Percentiles rank a stretch among this genome's conserved stretches.
Conservation (phyloP, 37 sponge, comb jelly and placozoan genomes). For the Crambe crambe region DNA sequence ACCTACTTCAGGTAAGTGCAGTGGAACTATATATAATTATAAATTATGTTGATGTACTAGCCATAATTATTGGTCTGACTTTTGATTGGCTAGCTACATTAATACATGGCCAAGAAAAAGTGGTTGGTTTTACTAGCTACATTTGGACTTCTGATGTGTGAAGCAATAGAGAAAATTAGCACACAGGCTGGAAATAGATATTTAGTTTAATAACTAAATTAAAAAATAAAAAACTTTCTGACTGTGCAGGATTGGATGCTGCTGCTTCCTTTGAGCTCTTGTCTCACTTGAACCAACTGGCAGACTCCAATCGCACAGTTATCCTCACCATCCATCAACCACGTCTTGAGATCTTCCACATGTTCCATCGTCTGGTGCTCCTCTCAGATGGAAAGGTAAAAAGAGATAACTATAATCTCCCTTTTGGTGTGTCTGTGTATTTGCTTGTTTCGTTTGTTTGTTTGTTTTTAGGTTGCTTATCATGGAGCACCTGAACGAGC, state of each 20-base stretch:
- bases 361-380: slow-evolving; percentile 65
- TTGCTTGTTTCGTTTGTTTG: not conserved
- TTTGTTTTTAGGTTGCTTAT: slow-evolving; percentile 58
- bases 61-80: not conserved
- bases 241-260: slow-evolving; percentile 86
- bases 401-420: not conserved
- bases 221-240: not conserved
- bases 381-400: slow-evolving; percentile 73
- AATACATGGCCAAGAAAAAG: no score
- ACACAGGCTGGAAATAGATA: no score
- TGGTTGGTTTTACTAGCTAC: not conserved
- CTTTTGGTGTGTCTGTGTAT: not conserved
- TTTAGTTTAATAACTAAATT: no score
- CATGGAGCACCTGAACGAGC: slow-evolving; percentile 65
- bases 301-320: slow-evolving; percentile 65
- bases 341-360: slow-evolving; percentile 76
- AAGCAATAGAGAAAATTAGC: no score
- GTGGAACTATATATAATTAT: no score
- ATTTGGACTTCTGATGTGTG: not conserved
- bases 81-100: not conserved
- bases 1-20: slow-evolving; percentile 85
- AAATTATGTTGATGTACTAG: not conserved
- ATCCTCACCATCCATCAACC: slow-evolving; percentile 86
- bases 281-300: slow-evolving; percentile 60
- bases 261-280: slow-evolving; percentile 68